These are phyloP conservation scores for Tachysurus vachellii DNA, from an alignment of 2,113 vertebrate species.

Conservation along the genomic window DNA sequence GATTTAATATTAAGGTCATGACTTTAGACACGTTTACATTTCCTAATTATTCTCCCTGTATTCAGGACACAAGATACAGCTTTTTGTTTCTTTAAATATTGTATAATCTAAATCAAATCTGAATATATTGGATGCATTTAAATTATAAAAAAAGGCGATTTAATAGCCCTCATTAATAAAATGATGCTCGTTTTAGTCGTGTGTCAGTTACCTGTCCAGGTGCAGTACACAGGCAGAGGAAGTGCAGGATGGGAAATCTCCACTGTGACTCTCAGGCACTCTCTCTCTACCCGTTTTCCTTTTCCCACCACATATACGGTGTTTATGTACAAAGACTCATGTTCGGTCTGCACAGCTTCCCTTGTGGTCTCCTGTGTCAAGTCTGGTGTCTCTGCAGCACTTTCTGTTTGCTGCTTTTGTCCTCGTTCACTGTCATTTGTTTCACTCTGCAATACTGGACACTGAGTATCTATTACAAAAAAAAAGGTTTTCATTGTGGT, in stretches of 20 bases:
- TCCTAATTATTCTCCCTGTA: not conserved
- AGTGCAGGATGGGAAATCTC: slow-evolving; percentile 74
- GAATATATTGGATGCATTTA: not conserved
- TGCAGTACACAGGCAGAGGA: slow-evolving; percentile 66
- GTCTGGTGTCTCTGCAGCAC: slow-evolving; percentile 41
- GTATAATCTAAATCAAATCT: not conserved
- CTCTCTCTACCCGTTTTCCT: slow-evolving; percentile 35
- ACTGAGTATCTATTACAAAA: slow-evolving; percentile 60
- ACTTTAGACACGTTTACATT: not conserved
- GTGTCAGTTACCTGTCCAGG: slow-evolving; percentile 69
- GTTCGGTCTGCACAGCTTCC: slow-evolving; percentile 1
- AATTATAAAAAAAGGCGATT: not conserved
- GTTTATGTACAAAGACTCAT: slow-evolving; percentile 64
- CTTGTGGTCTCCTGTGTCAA: slow-evolving; percentile 49
- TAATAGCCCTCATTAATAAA: not conserved
- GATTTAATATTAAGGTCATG: not conserved
- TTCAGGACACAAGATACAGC: not conserved
- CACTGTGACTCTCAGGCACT: slow-evolving; percentile 66
- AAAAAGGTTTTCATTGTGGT: not conserved
- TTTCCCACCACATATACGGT: slow-evolving; percentile 56
- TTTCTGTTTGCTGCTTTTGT: slow-evolving; percentile 52
- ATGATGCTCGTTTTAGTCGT: not conserved
- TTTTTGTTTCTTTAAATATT: not conserved
- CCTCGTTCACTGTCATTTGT: slow-evolving; percentile 53
- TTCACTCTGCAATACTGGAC: slow-evolving; percentile 59